phyloP scores from a whole-genome alignment of 2,113 vertebrate genomes.

The Tretioscincus oriximinensis region DNA sequence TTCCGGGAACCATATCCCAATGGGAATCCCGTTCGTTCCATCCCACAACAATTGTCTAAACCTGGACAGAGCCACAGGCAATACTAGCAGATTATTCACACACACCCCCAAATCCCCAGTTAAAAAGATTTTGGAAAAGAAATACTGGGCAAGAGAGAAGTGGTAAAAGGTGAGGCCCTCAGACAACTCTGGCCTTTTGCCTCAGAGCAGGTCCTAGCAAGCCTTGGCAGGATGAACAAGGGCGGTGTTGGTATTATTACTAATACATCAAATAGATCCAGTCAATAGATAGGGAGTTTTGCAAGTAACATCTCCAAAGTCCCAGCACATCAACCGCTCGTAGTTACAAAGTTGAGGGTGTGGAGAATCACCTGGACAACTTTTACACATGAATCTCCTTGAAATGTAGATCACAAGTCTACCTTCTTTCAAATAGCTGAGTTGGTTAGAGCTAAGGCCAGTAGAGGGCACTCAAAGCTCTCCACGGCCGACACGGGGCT shows the following conservation, averaged over 20 bases:
- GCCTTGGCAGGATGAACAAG: neutral
- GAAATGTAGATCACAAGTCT: too few relatives aligned
- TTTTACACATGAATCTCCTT: too few relatives aligned
- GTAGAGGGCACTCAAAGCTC: too few relatives aligned
- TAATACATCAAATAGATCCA: neutral
- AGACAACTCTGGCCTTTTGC: too few relatives aligned
- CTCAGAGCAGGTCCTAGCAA: neutral
- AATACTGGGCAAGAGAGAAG: neutral
- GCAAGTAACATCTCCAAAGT: neutral
- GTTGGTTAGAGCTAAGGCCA: too few relatives aligned
- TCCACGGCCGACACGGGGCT: too few relatives aligned
- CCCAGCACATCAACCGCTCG: neutral
- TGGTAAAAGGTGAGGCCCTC: neutral
- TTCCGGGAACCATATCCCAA: too few relatives aligned
- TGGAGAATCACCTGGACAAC: neutral
- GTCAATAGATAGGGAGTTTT: neutral
- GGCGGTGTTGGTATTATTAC: too few relatives aligned
- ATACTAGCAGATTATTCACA: neutral
- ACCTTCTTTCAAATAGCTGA: too few relatives aligned
- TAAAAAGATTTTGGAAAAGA: neutral
- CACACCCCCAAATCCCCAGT: too few relatives aligned
- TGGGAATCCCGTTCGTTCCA: too few relatives aligned
- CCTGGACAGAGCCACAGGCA: neutral
- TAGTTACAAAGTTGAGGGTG: neutral
- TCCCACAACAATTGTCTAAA: neutral